Percentiles rank a stretch among this genome's conserved stretches.
These are phyloP conservation scores for Morpho helenor DNA, from an alignment of 2,888 invertebrate species.

Conservation along the genomic window DNA sequence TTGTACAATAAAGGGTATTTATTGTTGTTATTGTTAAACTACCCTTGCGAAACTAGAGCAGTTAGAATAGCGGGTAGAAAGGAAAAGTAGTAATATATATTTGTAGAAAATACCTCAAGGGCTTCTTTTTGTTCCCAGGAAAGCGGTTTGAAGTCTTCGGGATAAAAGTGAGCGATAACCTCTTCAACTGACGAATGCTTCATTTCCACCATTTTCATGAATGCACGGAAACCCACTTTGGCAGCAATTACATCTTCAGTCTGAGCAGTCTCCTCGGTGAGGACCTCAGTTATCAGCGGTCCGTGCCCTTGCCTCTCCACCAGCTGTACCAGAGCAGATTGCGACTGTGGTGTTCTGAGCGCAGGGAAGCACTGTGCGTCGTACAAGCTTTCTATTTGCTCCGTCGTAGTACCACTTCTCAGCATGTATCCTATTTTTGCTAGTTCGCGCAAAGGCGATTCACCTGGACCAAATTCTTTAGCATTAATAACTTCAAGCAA, in stretches of 20 bases:
- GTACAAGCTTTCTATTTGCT: slow-evolving; percentile 88
- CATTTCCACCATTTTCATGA: slow-evolving; percentile 90
- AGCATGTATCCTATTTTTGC: slow-evolving; percentile 90
- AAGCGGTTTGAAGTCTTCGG: slow-evolving; percentile 89
- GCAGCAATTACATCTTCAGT: slow-evolving; percentile 88
- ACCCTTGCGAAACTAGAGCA: too few species aligned
- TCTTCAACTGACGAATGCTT: slow-evolving; percentile 90
- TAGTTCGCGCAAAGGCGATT: slow-evolving; percentile 87
- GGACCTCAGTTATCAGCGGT: slow-evolving; percentile 87
- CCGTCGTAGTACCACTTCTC: slow-evolving; percentile 85
- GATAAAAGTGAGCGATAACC: slow-evolving; percentile 88
- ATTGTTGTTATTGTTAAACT: too few species aligned
- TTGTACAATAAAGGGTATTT: too few species aligned
- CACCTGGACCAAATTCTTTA: slow-evolving; percentile 89
- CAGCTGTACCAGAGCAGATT: slow-evolving; percentile 90
- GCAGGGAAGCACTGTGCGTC: slow-evolving; percentile 89
- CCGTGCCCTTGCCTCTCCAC: slow-evolving; percentile 92
- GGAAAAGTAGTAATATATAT: background rate
- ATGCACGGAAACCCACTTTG: slow-evolving; percentile 90
- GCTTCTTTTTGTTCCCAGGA: slow-evolving; percentile 89
- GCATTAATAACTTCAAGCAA: slow-evolving; percentile 86
- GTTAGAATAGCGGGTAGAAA: too few species aligned
- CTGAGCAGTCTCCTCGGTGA: slow-evolving; percentile 88
- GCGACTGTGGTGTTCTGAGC: slow-evolving; percentile 88
- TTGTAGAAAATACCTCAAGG: slow-evolving; percentile 70